Evolutionary conservation across 2,888 invertebrate genomes (phyloP), one percentile per base, ranked within the genome.

Genomic region (Idaea biselata): DNA sequence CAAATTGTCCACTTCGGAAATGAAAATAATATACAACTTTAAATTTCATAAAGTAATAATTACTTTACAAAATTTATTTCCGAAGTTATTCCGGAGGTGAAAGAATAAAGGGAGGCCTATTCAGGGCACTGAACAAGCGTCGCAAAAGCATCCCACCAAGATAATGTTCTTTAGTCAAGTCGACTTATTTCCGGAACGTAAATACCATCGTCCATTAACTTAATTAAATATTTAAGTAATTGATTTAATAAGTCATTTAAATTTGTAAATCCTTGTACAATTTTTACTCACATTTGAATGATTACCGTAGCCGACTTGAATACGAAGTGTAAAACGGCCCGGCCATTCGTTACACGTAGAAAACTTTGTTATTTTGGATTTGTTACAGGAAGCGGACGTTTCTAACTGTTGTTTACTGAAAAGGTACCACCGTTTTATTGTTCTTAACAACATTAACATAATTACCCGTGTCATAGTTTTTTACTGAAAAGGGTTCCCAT

Each of bases 331-430:
- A 18, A 56, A 11, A 18, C 56, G 56, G 18, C 4, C 18, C 18
- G 18, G 18, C 14, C 18, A 56, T 56, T 67, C 63, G 63, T 64
- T 67, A 62, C 64, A 67, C 64, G 66, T 64, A 67, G 62, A 61
- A 67, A 64, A 64, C 61, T 67, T 64, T 67, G 62, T 62, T 58
- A 66, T 56, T 56, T 17, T 56, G 18, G 56, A 56, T 56, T 56
- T 56, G 17, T 16, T 18, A 56, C 56, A 18, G 56, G 18, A 56
- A 56, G 18, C 18, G 56, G 18, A 56, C 56, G 55, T 55, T 55
- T 55, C 18, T 17, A 56, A 17, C 17, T 18, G 18, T 16, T 17
- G 18, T 56, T 17, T 56, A 18, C 18, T 56, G 18, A 17, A 6
- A 7, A 11, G 16, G 14, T 18, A 56, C 56, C 18, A 56, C 18